Evolutionary conservation across 1,140 invertebrate species (phyloP), one percentile per base, ranked within the genome.

Genomic region (Hycleus cichorii): DNA sequence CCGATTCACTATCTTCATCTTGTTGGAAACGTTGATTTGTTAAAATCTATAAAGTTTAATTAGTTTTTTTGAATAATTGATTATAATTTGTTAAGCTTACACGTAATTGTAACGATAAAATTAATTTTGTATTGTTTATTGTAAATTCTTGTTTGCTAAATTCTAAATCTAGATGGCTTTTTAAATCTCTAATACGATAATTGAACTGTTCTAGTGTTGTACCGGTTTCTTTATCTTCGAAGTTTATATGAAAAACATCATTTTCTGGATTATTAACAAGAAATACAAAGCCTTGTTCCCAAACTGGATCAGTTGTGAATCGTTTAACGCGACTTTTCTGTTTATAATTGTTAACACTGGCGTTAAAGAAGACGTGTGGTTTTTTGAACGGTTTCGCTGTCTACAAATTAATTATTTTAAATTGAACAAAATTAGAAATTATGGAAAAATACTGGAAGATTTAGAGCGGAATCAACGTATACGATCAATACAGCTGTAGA

Each of bases 211-310:
- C 66, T 39, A 69, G 32, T 24, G 57, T 55, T n/a, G 24, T 49
- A 10, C 63, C 62, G 25, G 58, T 62, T 18, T 62, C 45, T 45
- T 69, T 69, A 52, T 69, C 67, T 26, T 64, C 43, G 8, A 69
- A 63, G 78, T 86, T 84, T 25, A 91, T 74, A 57, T 87, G 83
- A 4, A 97, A 71, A 40, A 84, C 83, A 66, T 94, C 89, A 53
- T 88, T 87, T 66, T 91, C 85, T 0, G 93, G 93, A 75, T 95
- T 93, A 58, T 82, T 82, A 2, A 96, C 85, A 2, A 96, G 80
- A 77, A 95, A 93, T 3, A 89, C 87, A 71, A 95, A 93, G 24
- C 89, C 91, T 74, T 87, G 85, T 70, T 89, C 87, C 68, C 76
- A 80, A 49, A 84, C 78, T 12, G 87, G 87, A 64, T 84, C 81